Evolutionary conservation across 2,797 vertebrate species (phyloP).

Genomic region (Betta splendens): DNA sequence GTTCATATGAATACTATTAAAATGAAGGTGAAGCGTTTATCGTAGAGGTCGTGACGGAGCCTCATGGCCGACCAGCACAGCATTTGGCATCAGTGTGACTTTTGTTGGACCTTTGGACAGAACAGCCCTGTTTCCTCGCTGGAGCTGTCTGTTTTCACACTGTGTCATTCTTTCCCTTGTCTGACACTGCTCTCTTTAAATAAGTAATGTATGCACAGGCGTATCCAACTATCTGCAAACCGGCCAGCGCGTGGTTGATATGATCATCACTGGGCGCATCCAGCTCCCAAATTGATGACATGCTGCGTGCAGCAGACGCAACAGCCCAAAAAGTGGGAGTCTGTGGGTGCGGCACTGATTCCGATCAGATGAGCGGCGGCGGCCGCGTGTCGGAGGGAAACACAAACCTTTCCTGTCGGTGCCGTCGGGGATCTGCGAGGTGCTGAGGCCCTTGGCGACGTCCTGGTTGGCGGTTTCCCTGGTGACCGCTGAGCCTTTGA

Average conservation of each 20-base stretch:
- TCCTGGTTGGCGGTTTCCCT: slow-evolving; percentile 86
- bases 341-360: not conserved
- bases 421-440: slow-evolving; percentile 81
- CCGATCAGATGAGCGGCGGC: slow-evolving; percentile 12
- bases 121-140: too few species aligned
- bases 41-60: too few species aligned
- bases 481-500: slow-evolving; percentile 85
- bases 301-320: slow-evolving; percentile 23
- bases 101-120: too few species aligned
- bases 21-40: too few species aligned
- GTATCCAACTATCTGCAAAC: not conserved
- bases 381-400: slow-evolving; percentile 35
- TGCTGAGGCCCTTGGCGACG: slow-evolving; percentile 84
- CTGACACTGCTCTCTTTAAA: slow-evolving; percentile 8
- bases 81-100: too few species aligned
- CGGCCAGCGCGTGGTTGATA: slow-evolving; percentile 27
- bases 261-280: slow-evolving; percentile 41
- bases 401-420: slow-evolving; percentile 92
- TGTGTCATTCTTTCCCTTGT: not conserved
- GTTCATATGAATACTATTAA: too few species aligned
- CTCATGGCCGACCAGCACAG: too few species aligned
- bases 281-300: slow-evolving; percentile 34
- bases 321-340: slow-evolving; percentile 5
- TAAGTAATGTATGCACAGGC: slow-evolving; percentile 2
- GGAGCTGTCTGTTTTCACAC: too few species aligned